These are phyloP conservation scores for Parnassius apollo DNA, from an alignment of 2,888 invertebrate species.

Conservation along the genomic window DNA sequence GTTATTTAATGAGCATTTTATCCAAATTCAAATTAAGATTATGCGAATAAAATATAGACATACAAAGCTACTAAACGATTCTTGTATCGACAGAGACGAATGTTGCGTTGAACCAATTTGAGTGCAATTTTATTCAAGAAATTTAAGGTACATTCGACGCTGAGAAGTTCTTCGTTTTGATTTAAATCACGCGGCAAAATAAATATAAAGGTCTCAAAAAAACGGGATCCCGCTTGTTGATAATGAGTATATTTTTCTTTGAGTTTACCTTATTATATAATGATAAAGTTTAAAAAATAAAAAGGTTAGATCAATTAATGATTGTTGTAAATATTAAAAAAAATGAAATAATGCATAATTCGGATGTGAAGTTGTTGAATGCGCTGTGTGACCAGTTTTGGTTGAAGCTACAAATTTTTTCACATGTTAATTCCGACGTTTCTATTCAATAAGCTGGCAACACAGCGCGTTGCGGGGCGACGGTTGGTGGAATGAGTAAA, in stretches of 20 bases:
- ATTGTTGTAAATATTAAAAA: conserved; percentile 58
- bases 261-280: conserved; percentile 33
- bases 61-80: background rate
- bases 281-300: conserved; percentile 23
- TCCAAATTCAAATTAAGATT: no score
- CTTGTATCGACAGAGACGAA: background rate
- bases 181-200: conserved; percentile 18
- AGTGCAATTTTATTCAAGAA: conserved; percentile 8
- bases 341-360: conserved; percentile 32
- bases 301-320: conserved; percentile 48
- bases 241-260: conserved; percentile 41
- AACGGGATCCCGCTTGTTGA: conserved; percentile 33
- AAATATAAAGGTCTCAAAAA: conserved; percentile 25
- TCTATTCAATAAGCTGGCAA: conserved; percentile 6
- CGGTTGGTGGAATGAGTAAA: conserved; percentile 48
- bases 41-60: no score
- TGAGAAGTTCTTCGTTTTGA: background rate
- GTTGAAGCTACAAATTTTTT: conserved; percentile 24
- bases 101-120: conserved; percentile 11
- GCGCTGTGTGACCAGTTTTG: conserved; percentile 16
- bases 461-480: conserved; percentile 30
- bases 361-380: conserved; percentile 30
- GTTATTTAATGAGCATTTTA: no score
- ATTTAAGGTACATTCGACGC: conserved; percentile 14
- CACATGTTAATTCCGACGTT: conserved; percentile 3